Conservation (phyloP, 2,888 invertebrate genomes). For the Andrena trimmerana region DNA sequence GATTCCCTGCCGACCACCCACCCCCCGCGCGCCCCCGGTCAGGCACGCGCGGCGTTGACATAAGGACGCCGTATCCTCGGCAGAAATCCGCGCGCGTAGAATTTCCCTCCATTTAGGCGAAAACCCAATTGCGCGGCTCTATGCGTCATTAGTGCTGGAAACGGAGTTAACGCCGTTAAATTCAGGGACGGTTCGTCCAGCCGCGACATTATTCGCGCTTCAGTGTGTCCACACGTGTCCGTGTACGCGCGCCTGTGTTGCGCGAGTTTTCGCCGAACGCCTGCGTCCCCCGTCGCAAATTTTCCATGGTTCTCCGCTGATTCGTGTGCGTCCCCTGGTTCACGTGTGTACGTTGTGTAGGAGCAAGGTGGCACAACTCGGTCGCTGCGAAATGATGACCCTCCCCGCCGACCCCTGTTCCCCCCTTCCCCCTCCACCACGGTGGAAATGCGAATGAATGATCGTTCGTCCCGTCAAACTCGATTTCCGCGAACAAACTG, state of each 20-base stretch:
- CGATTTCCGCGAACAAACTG: slow-evolving; percentile 60
- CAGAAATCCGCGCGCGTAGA: slow-evolving; percentile 61
- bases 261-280: not conserved
- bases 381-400: slow-evolving; percentile 57
- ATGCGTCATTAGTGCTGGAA: slow-evolving; percentile 82
- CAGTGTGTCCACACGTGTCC: slow-evolving; percentile 19
- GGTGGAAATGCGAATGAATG: slow-evolving; percentile 71
- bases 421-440: not conserved
- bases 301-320: slow-evolving; percentile 16
- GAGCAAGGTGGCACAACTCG: slow-evolving; percentile 1
- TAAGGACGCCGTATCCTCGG: slow-evolving; percentile 67
- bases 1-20: slow-evolving; percentile 4
- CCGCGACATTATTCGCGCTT: slow-evolving; percentile 77
- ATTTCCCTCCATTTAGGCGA: slow-evolving; percentile 68
- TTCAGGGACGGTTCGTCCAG: slow-evolving; percentile 73
- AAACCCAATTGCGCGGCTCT: slow-evolving; percentile 79
- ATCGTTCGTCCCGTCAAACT: slow-evolving; percentile 68
- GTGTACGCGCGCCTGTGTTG: not conserved
- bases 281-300: slow-evolving; percentile 9
- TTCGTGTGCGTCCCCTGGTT: slow-evolving; percentile 15
- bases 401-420: not conserved
- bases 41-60: slow-evolving; percentile 50
- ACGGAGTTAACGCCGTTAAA: slow-evolving; percentile 79
- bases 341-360: not conserved
- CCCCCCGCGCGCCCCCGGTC: slow-evolving; percentile 7